Conservation (phyloP, 2,888 invertebrate genomes). For the Cantharis rufa region DNA sequence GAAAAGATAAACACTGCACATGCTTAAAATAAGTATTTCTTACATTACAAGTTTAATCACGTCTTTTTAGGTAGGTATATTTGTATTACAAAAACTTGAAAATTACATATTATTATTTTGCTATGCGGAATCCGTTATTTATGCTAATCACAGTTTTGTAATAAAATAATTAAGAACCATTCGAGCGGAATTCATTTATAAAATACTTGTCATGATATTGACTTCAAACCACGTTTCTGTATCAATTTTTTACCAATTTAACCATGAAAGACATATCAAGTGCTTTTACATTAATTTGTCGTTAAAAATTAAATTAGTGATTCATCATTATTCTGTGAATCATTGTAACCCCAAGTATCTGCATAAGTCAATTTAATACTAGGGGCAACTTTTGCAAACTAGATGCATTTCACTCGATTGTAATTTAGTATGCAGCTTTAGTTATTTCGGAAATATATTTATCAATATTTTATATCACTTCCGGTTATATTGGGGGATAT, state of each 20-base stretch:
- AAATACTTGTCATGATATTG: neutral
- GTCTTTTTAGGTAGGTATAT: neutral
- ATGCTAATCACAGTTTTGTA: neutral
- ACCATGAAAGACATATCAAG: neutral
- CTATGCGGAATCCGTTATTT: neutral
- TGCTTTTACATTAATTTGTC: constrained; percentile 8
- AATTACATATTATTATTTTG: neutral
- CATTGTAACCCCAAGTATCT: constrained; percentile 36
- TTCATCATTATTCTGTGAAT: constrained; percentile 44
- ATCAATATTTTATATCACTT: constrained; percentile 21
- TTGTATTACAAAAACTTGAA: neutral
- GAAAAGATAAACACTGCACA: neutral
- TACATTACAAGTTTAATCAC: neutral
- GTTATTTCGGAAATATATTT: constrained; percentile 12
- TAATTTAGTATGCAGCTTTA: constrained; percentile 9
- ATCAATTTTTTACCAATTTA: neutral
- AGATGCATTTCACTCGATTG: constrained; percentile 31
- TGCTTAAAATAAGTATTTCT: neutral
- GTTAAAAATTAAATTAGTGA: constrained; percentile 40
- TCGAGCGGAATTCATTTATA: neutral
- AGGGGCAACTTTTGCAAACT: constrained; percentile 28
- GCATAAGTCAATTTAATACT: constrained; percentile 8
- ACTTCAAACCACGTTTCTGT: neutral
- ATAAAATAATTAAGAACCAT: neutral
- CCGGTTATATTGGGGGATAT: constrained; percentile 10